Conservation (phyloP, 2,888 invertebrate species). For the Apodemia duryi region DNA sequence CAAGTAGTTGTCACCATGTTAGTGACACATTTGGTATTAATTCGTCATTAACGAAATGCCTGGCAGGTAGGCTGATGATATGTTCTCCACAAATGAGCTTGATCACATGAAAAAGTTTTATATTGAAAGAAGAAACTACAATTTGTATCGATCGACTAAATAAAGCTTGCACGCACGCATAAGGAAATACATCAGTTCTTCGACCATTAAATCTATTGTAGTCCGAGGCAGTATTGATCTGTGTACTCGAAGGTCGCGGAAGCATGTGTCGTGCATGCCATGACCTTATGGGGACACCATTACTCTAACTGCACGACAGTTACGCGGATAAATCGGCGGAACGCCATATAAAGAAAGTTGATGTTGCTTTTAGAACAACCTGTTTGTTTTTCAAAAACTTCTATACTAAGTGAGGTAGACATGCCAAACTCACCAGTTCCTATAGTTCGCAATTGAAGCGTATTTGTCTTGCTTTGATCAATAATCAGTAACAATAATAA, state of each 20-base stretch:
- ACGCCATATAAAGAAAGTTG: slow-evolving; percentile 26
- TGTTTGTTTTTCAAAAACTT: neutral
- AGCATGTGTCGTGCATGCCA: slow-evolving; percentile 51
- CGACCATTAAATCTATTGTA: slow-evolving; percentile 36
- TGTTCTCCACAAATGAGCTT: no score
- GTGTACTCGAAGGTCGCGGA: slow-evolving; percentile 45
- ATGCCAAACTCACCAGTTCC: neutral
- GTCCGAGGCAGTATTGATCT: slow-evolving; percentile 20
- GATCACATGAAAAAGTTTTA: no score
- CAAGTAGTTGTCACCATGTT: no score
- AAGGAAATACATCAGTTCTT: slow-evolving; percentile 1
- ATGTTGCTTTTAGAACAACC: slow-evolving; percentile 18
- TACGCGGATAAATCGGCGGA: slow-evolving; percentile 23
- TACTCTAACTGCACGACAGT: slow-evolving; percentile 1
- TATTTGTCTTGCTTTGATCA: no score
- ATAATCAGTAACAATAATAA: no score
- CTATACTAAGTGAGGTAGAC: neutral
- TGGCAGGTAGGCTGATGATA: no score
- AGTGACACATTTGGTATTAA: no score
- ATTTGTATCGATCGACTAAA: neutral
- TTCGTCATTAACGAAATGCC: no score
- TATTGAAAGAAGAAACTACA: neutral
- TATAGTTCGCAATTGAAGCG: no score
- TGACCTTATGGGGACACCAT: slow-evolving; percentile 32
- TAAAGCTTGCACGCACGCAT: neutral